phyloP scores from a whole-genome alignment of 2,797 vertebrate species.

The Myoxocephalus aenaeus region DNA sequence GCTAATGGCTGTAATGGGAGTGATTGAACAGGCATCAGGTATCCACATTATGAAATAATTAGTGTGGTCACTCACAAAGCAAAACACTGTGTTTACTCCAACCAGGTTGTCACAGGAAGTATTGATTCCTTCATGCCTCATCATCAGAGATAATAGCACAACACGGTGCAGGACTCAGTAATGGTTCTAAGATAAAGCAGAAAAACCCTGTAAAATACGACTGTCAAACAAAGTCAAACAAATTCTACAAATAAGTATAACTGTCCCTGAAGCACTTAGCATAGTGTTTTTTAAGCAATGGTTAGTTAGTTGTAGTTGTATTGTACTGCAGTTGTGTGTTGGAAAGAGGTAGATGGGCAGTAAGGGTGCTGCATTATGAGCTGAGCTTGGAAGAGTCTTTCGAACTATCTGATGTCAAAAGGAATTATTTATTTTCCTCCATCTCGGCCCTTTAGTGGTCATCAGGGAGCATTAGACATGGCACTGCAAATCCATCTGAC shows the following conservation, averaged over 20 bases:
- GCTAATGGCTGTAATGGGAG: slow-evolving; percentile 14
- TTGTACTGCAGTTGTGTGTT: slow-evolving; percentile 18
- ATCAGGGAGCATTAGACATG: slow-evolving; percentile 69
- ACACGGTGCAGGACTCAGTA: neutral
- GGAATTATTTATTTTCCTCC: slow-evolving; percentile 77
- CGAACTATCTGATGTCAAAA: slow-evolving; percentile 74
- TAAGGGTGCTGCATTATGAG: slow-evolving; percentile 59
- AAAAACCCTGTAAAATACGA: slow-evolving; percentile 21
- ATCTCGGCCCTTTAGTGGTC: slow-evolving; percentile 72
- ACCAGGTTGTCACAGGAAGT: slow-evolving; percentile 26
- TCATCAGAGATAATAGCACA: slow-evolving; percentile 41
- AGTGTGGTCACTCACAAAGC: slow-evolving; percentile 24
- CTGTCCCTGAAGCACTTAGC: neutral
- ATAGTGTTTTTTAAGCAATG: neutral
- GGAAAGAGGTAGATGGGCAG: slow-evolving; percentile 34
- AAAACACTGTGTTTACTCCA: slow-evolving; percentile 37
- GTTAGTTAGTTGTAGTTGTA: slow-evolving; percentile 7
- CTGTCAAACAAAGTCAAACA: slow-evolving; percentile 13
- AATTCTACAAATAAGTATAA: neutral
- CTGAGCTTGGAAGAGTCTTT: slow-evolving; percentile 61
- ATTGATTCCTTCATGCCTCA: slow-evolving; percentile 49
- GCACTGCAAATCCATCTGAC: slow-evolving; percentile 64
- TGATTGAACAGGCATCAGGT: slow-evolving; percentile 18
- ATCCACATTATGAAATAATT: slow-evolving; percentile 41
- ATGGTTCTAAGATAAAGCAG: slow-evolving; percentile 15